These are phyloP conservation scores for Thymelicus acteon DNA, from an alignment of 2,888 invertebrate genomes.

Conservation along the genomic window DNA sequence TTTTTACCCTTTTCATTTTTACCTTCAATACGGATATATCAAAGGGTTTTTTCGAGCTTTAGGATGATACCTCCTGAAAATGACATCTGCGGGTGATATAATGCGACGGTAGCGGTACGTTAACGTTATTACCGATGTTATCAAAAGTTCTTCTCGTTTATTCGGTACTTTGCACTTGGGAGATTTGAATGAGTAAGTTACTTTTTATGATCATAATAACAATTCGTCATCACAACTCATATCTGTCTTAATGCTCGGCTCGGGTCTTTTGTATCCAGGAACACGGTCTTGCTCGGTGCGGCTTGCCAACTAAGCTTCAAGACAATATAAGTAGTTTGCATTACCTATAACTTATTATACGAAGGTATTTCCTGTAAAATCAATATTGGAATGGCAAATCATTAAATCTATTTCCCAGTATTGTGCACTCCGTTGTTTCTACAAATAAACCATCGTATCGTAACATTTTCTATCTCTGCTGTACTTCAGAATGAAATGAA, in stretches of 20 bases:
- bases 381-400: neutral
- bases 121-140: conserved; percentile 1
- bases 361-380: neutral
- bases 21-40: conserved; percentile 1
- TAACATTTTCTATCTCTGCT: conserved; percentile 9
- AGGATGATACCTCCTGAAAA: neutral
- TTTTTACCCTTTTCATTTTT: conserved; percentile 7
- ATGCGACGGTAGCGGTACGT: neutral
- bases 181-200: neutral
- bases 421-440: neutral
- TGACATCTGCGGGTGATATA: neutral
- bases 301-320: too few species aligned
- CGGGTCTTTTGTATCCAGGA: too few species aligned
- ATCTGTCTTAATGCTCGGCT: too few species aligned
- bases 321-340: too few species aligned
- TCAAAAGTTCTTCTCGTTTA: neutral
- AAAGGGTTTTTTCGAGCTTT: conserved; percentile 6
- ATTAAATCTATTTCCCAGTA: neutral
- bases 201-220: too few species aligned
- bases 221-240: too few species aligned
- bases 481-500: conserved; percentile 31
- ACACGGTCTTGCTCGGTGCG: too few species aligned
- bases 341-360: too few species aligned
- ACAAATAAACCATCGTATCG: conserved; percentile 2
- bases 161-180: neutral